A percentile compares a stretch with the other conserved stretches of the same genome.
Evolutionary conservation across 2,888 invertebrate genomes (phyloP).

Genomic region (Hedychridium roseum): DNA sequence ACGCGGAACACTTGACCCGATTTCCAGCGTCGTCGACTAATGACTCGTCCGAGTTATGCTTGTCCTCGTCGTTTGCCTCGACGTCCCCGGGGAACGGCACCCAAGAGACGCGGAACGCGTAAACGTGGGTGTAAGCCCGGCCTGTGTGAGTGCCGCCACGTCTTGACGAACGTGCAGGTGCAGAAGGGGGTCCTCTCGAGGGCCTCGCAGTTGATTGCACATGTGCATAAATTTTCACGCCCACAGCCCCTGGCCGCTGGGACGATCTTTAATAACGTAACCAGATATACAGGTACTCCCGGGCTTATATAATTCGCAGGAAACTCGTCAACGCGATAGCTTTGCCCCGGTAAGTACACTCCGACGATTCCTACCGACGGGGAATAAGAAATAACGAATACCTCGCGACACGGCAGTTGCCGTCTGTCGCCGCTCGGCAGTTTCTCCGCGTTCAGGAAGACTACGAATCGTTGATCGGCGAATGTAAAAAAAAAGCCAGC

Average conservation of each 20-base stretch:
- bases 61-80: conserved; percentile 7
- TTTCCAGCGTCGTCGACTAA: conserved; percentile 41
- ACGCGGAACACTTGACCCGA: conserved; percentile 36
- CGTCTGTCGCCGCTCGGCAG: too few species aligned
- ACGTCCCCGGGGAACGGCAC: conserved; percentile 1
- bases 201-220: conserved; percentile 13
- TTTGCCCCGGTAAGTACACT: too few species aligned
- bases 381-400: conserved; percentile 6
- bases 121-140: background rate
- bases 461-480: too few species aligned
- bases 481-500: too few species aligned
- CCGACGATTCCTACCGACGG: too few species aligned
- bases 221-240: conserved; percentile 24
- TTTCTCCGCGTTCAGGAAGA: too few species aligned
- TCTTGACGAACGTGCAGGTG: too few species aligned
- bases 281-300: background rate
- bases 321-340: too few species aligned
- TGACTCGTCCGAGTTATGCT: conserved; percentile 28
- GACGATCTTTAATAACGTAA: conserved; percentile 1
- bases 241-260: conserved; percentile 26
- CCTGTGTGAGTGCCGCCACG: conserved; percentile 1
- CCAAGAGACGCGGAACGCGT: conserved; percentile 2
- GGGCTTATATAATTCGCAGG: background rate
- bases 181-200: conserved; percentile 7
- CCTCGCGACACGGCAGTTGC: conserved; percentile 10